These are phyloP conservation scores for Parnassius orleans DNA, from an alignment of 2,888 invertebrate genomes.

Conservation along the genomic window DNA sequence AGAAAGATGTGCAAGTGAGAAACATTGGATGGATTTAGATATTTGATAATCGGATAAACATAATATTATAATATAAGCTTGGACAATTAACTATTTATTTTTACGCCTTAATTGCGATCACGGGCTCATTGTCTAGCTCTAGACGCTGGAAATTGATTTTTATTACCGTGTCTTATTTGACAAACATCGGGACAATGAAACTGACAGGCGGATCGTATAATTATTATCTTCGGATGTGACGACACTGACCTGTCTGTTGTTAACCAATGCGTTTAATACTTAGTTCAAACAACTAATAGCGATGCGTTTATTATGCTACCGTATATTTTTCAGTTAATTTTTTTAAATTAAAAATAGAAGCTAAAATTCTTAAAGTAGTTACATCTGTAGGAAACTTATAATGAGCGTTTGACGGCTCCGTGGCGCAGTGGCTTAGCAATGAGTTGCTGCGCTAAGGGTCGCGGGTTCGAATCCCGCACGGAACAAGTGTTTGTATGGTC, in stretches of 20 bases:
- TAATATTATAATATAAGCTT: not conserved
- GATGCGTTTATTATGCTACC: not conserved
- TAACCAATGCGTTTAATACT: constrained; percentile 7
- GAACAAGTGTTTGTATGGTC: too few relatives aligned
- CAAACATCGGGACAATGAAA: constrained; percentile 17
- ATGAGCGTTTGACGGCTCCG: too few relatives aligned
- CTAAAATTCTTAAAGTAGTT: too few relatives aligned
- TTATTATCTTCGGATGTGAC: constrained; percentile 13
- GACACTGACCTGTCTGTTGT: constrained; percentile 9
- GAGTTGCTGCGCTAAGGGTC: too few relatives aligned
- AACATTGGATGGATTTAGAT: too few relatives aligned
- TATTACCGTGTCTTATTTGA: constrained; percentile 22
- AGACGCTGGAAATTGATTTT: constrained; percentile 18
- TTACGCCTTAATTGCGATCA: constrained; percentile 12
- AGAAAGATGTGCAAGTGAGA: too few relatives aligned
- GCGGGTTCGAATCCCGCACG: too few relatives aligned
- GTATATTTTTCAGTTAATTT: too few relatives aligned
- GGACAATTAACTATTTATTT: not conserved
- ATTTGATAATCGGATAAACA: too few relatives aligned
- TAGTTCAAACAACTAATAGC: not conserved
- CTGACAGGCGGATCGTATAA: constrained; percentile 17
- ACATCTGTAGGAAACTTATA: too few relatives aligned
- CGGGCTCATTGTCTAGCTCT: constrained; percentile 5
- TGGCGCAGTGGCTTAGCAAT: too few relatives aligned
- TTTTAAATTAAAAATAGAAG: too few relatives aligned